Base-by-base conservation (phyloP, 2,888 invertebrate genomes). In the Schrankia costaestrigalis region DNA sequence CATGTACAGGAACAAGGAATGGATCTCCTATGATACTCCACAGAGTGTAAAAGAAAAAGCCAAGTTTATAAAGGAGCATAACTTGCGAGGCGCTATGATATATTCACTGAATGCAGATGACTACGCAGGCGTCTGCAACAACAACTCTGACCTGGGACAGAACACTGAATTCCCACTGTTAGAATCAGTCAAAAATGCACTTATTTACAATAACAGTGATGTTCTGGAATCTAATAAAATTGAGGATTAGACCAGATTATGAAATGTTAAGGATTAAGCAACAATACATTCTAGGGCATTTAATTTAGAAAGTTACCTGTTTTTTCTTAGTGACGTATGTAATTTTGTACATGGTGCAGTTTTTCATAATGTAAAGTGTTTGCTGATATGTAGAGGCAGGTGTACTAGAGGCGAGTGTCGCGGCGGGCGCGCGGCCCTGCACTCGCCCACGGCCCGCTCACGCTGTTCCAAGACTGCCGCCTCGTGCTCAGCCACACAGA, bases 61-160 rank as follows among this genome's bases (percentile, higher is more conserved):
- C 0, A 78, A 87, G 39, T 95, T 89, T 72, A 90, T 94, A 1
- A 90, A 89, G 59, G 79, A 88, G 4, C 85, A 90, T 28, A 84
- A 89, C 18, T 90, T 94, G 53, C 93, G 93, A 27, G 97, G 97
- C 17, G 93, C 93, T 3, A 96, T 96, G 96, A 85, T 96, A 38
- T 95, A 93, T 77, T 93, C 94, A 6, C 81, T 97, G 12, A 96
- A 96, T 65, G 89, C 91, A 1, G 97, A 97, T 69, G 96, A 97
- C 73, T 92, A 90, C 68, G 83, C 79, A 31, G 91, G 90, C 3
- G 67, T 73, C 10, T 95, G 94, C 64, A 48, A 48, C 26, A 46
- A 94, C 64, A 48, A 48, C 26, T 46, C 49, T 13, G 50, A 60
- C 11, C 31, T 4, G 38, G 43, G 13, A 54, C 12, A 46, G 10